Evolutionary conservation across 2,797 vertebrate species (phyloP), one percentile per base, ranked within the genome.

Genomic region (Melanotaenia boesemani): DNA sequence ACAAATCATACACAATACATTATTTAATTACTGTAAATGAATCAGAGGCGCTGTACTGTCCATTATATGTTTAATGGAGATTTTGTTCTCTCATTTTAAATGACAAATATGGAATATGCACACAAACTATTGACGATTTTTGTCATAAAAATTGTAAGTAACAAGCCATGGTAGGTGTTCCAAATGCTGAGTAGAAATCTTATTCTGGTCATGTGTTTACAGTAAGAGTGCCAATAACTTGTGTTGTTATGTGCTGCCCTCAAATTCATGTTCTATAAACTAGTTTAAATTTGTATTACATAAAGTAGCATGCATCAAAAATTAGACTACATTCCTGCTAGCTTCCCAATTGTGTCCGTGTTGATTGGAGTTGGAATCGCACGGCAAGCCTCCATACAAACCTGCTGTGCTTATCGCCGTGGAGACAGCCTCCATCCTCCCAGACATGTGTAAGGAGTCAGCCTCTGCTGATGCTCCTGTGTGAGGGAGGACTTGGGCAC

Each of bases 381-480:
- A 48, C 9, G 0, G 5, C 30, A 16, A 54, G 36, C 62, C 55
- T 48, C 57, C 73, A 26, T 30, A 52, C 67, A 24, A 32, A 37
- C 52, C 18, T 12, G 20, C 39, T 16, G 8, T 55, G 58, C 72
- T 63, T 44, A 72, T 86, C 20, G 6, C 64, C 67, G 58, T 34
- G 9, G 74, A 80, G 79, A 74, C 67, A 1, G 28, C 50, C 61
- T 72, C 70, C 69, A 36, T 79, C 79, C 63, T 82, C 60, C 39
- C 66, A 72, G 79, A 83, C 79, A 61, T 75, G 83, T 74, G 75
- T 55, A 30, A 81, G 64, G 71, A 85, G 60, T 80, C 68, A 15
- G 37, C 68, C 46, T 72, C 77, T 79, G 62, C 65, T 65, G 67
- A 76, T 16, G 37, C 64, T 69, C 46, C 80, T 15, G 62, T 72